Evolutionary conservation across 2,888 invertebrate genomes (phyloP).

Genomic region (Tridacna gigas): DNA sequence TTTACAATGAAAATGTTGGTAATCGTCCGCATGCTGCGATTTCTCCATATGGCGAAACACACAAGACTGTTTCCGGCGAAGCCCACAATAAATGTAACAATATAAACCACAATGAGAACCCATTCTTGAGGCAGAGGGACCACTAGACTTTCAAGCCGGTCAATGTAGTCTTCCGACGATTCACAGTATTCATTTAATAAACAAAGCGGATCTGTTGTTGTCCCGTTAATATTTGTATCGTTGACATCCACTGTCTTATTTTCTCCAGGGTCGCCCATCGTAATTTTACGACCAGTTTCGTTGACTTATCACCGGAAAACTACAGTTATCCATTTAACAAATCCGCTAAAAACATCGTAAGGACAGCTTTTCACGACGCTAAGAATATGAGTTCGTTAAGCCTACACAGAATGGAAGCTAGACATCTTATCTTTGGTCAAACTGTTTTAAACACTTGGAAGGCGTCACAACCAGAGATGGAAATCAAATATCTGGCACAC

Average conservation of each 20-base stretch:
- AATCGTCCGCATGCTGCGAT: conserved; percentile 95
- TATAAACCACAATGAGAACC: conserved; percentile 91
- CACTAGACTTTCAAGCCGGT: conserved; percentile 47
- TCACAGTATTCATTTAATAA: conserved; percentile 37
- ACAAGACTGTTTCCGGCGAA: conserved; percentile 93
- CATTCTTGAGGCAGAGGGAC: conserved; percentile 86
- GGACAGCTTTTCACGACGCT: no score
- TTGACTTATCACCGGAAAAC: no score
- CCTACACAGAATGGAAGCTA: no score
- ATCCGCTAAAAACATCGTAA: no score
- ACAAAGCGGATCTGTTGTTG: conserved; percentile 13
- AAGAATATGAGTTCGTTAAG: no score
- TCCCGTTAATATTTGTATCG: neutral
- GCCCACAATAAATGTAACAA: conserved; percentile 92
- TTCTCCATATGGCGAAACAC: conserved; percentile 94
- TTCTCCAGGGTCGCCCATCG: neutral
- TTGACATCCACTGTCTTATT: neutral
- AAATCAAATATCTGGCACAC: no score
- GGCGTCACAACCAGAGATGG: no score
- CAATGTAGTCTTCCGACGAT: conserved; percentile 62
- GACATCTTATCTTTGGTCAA: no score
- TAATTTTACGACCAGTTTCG: no score
- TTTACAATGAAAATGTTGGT: conserved; percentile 97
- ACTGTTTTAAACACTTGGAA: no score
- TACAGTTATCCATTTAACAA: no score